Percentiles rank a stretch among this genome's conserved stretches.
Conservation (phyloP, 2,888 invertebrate genomes). For the Ophion obscuratus region DNA sequence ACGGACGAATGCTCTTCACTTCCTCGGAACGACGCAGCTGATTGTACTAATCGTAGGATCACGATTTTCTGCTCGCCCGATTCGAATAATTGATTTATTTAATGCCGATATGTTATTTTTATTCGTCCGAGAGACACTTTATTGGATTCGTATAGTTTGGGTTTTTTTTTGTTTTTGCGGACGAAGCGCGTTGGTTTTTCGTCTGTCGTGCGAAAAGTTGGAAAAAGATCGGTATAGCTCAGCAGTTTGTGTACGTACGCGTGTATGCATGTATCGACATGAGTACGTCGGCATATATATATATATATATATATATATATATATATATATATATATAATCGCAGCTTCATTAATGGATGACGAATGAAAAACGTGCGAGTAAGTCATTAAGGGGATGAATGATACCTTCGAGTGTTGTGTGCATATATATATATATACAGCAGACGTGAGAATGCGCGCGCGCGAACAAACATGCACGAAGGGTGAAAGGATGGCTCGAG, state of each 20-base stretch:
- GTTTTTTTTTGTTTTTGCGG: background rate
- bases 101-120: background rate
- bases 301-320: constrained; percentile 10
- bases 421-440: background rate
- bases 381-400: constrained; percentile 77
- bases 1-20: background rate
- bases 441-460: constrained; percentile 13
- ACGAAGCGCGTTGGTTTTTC: background rate
- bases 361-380: constrained; percentile 75
- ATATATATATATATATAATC: background rate
- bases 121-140: too few species aligned
- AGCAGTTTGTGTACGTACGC: background rate
- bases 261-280: background rate
- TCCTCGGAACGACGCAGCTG: background rate
- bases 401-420: constrained; percentile 28
- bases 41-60: background rate
- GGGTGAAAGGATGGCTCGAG: constrained; percentile 71
- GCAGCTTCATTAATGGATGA: constrained; percentile 62
- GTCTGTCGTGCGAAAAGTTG: background rate
- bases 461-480: constrained; percentile 67
- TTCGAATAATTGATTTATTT: background rate
- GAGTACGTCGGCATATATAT: background rate
- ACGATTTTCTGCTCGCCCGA: background rate
- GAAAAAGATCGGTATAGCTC: background rate
- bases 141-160: too few species aligned